Evolutionary conservation across 2,113 vertebrate species (phyloP).

Genomic region (Pleuronectes platessa): DNA sequence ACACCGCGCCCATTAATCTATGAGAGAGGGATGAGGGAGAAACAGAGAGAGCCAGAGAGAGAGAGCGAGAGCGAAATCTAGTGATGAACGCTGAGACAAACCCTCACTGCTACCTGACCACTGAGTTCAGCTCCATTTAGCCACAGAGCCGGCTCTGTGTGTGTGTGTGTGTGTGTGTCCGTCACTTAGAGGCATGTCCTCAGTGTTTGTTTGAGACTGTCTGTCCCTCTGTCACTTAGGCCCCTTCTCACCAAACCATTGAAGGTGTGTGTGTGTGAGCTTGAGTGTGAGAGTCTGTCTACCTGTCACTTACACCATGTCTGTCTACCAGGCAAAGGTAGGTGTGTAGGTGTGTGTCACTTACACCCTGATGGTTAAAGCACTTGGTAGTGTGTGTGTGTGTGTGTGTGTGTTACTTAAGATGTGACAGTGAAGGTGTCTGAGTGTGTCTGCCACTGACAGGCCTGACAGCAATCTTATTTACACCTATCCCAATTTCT

Average conservation of each 20-base stretch:
- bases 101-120: constrained; percentile 90
- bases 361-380: background rate
- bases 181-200: constrained; percentile 66
- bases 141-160: constrained; percentile 20
- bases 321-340: constrained; percentile 38
- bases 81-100: constrained; percentile 97
- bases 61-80: constrained; percentile 82
- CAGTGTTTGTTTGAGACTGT: constrained; percentile 72
- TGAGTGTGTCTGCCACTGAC: constrained; percentile 66
- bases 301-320: constrained; percentile 66
- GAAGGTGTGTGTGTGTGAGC: constrained; percentile 36
- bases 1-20: constrained; percentile 61
- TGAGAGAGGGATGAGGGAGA: constrained; percentile 15
- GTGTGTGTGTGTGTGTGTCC: constrained; percentile 56
- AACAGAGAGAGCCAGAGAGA: constrained; percentile 47
- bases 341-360: constrained; percentile 26
- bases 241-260: constrained; percentile 46
- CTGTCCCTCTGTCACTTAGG: constrained; percentile 85
- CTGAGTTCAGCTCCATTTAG: constrained; percentile 95
- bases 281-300: constrained; percentile 46
- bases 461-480: constrained; percentile 78
- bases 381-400: constrained; percentile 1
- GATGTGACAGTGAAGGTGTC: constrained; percentile 46
- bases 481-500: constrained; percentile 78
- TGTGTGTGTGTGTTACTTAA: constrained; percentile 46